Conservation (phyloP, 2,797 vertebrate species). For the Sternarchorhynchus goeldii region DNA sequence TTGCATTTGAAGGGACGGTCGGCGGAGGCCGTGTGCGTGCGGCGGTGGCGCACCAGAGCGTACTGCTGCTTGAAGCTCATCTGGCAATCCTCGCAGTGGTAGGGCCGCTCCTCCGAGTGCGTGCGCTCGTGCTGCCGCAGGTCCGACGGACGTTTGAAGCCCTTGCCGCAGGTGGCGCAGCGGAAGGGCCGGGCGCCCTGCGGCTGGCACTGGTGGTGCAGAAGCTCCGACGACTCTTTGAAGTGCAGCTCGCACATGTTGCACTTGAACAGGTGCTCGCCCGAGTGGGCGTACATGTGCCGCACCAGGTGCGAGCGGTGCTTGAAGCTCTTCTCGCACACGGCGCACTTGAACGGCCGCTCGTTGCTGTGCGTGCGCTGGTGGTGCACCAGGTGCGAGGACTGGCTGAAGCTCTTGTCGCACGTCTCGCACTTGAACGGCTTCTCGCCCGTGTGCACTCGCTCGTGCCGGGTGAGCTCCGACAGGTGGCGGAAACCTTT, state of each 20-base stretch:
- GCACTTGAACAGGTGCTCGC: slow-evolving; percentile 96
- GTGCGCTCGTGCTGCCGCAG: slow-evolving; percentile 96
- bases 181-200: slow-evolving; percentile 93
- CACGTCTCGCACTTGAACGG: slow-evolving; percentile 96
- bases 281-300: slow-evolving; percentile 97
- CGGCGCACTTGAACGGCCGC: slow-evolving; percentile 93
- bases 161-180: slow-evolving; percentile 91
- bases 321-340: slow-evolving; percentile 98
- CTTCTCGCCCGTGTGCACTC: slow-evolving; percentile 95
- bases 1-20: slow-evolving; percentile 95
- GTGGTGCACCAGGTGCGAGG: slow-evolving; percentile 95
- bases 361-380: slow-evolving; percentile 96
- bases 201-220: slow-evolving; percentile 97
- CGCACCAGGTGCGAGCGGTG: slow-evolving; percentile 97
- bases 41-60: slow-evolving; percentile 90
- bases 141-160: slow-evolving; percentile 95
- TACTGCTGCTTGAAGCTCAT: slow-evolving; percentile 99
- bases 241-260: slow-evolving; percentile 95
- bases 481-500: slow-evolving; percentile 98
- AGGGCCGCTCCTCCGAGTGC: slow-evolving; percentile 97
- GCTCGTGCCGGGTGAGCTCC: slow-evolving; percentile 91
- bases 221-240: slow-evolving; percentile 93
- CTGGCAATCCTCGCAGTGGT: slow-evolving; percentile 97
- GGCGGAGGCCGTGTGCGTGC: slow-evolving; percentile 85
- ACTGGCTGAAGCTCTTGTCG: slow-evolving; percentile 98